Conservation (phyloP, 2,113 vertebrate species). For the Sinocyclocheilus anophthalmus region DNA sequence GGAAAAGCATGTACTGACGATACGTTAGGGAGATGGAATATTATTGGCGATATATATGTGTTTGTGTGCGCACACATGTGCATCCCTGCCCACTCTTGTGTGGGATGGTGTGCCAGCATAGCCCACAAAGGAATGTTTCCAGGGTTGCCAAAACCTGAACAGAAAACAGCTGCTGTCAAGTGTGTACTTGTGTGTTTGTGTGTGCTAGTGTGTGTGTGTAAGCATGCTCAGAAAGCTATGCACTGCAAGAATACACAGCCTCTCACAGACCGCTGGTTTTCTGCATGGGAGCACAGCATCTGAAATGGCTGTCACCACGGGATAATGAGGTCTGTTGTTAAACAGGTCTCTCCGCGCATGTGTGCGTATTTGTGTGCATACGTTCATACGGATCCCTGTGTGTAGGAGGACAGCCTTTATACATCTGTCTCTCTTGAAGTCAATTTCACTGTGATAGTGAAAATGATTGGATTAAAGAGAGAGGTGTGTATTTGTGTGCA, state of each 20-base stretch:
- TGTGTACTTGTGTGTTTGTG: conserved; percentile 37
- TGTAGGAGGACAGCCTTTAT: conserved; percentile 35
- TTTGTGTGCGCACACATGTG: conserved; percentile 43
- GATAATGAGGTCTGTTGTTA: conserved; percentile 54
- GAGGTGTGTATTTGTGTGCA: not conserved
- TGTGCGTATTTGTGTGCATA: conserved; percentile 46
- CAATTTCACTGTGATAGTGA: conserved; percentile 23
- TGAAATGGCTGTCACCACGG: conserved; percentile 54
- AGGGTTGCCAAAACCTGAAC: conserved; percentile 47
- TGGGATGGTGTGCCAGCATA: conserved; percentile 42
- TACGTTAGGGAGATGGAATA: conserved; percentile 11
- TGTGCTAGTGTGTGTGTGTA: conserved; percentile 13
- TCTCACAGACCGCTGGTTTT: conserved; percentile 53
- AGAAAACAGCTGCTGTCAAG: conserved; percentile 53
- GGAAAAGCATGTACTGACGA: conserved; percentile 33
- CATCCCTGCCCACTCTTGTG: conserved; percentile 36
- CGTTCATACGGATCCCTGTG: conserved; percentile 25
- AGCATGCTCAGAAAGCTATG: conserved; percentile 35
- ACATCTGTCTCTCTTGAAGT: conserved; percentile 26
- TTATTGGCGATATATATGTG: conserved; percentile 18
- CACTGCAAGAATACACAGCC: conserved; percentile 51
- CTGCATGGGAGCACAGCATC: conserved; percentile 34
- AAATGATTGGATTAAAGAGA: conserved; percentile 15
- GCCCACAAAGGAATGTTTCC: conserved; percentile 52
- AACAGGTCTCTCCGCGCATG: conserved; percentile 29